Percentiles rank a stretch among this genome's conserved stretches.
phyloP scores from a whole-genome alignment of 1,140 invertebrate genomes.

The Sinella curviseta region DNA sequence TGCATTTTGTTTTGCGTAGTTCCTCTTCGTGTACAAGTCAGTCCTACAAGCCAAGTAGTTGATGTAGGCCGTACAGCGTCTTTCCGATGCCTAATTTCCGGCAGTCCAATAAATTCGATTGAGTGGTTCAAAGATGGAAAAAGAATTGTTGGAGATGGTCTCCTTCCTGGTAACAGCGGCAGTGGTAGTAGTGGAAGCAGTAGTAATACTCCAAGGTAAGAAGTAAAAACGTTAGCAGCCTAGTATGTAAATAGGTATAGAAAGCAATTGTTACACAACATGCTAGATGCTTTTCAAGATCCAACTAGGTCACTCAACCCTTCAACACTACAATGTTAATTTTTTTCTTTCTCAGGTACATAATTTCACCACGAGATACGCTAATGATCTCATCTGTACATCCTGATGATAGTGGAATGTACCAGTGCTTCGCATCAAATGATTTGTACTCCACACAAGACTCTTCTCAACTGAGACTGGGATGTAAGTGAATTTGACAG shows the following conservation, averaged over 20 bases:
- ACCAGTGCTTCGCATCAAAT: slow-evolving; percentile 84
- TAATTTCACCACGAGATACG: slow-evolving; percentile 48
- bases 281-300: neutral
- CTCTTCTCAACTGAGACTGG: slow-evolving; percentile 75
- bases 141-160: slow-evolving; percentile 34
- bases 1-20: slow-evolving; percentile 57
- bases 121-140: slow-evolving; percentile 82
- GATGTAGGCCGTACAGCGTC: slow-evolving; percentile 77
- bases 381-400: slow-evolving; percentile 69
- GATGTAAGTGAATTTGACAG: slow-evolving; percentile 66
- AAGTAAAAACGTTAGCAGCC: neutral
- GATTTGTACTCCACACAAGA: slow-evolving; percentile 82
- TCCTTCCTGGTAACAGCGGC: neutral
- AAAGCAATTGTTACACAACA: slow-evolving; percentile 7
- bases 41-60: slow-evolving; percentile 72
- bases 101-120: slow-evolving; percentile 75
- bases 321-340: neutral
- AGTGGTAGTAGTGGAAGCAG: slow-evolving; percentile 3
- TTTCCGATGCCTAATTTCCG: slow-evolving; percentile 82
- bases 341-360: slow-evolving; percentile 36
- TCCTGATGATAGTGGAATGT: slow-evolving; percentile 80
- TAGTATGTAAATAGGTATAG: too few species aligned
- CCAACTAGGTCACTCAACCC: neutral
- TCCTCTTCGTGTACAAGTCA: slow-evolving; percentile 70
- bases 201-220: slow-evolving; percentile 1